Evolutionary conservation across 2,888 invertebrate genomes (phyloP), one percentile per base, ranked within the genome.

Genomic region (Heliothis peltigera): DNA sequence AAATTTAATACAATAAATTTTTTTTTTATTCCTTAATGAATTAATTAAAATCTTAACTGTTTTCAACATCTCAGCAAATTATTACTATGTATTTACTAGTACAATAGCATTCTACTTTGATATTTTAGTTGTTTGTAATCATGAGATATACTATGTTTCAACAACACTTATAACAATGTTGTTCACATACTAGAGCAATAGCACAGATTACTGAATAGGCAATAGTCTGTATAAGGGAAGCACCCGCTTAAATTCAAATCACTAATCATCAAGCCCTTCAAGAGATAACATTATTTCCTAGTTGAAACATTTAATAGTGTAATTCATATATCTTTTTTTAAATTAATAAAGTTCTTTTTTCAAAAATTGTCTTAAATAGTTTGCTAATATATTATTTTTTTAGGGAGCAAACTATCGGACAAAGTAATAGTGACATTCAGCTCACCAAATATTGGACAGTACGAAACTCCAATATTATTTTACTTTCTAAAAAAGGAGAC

Each of bases 381-480:
- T 15, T n/a, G 1, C 15, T 22, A 12, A 10, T 21, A n/a, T 21
- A 32, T 0, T 22, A 22, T 21, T 46, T 39, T 25, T 89, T 61
- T 79, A 94, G 94, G 90, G 76, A 70, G 67, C 2, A 75, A 76
- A n/a, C 55, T 87, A 2, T 48, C 75, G 15, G 75, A 83, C 10
- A 77, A 82, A 39, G 70, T 90, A 0, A 63, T 62, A 15, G 86
- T 93, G 6, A 67, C 71, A 25, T 89, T 87, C 42, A 63, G 65
- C n/a, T 79, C 85, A 10, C 43, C 77, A 1, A 75, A 88, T 32
- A 85, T 93, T 35, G 94, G 95, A 10, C 90, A 89, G 54, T 95
- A 89, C 72, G 91, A 92, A 80, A 92, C 93, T 80, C 92, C 95
- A 1, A 78, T 95, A 8, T 81, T 89, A 70, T 93, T 95, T 66